Base-by-base conservation (phyloP, 2,113 vertebrate genomes). In the Chroicocephalus ridibundus region DNA sequence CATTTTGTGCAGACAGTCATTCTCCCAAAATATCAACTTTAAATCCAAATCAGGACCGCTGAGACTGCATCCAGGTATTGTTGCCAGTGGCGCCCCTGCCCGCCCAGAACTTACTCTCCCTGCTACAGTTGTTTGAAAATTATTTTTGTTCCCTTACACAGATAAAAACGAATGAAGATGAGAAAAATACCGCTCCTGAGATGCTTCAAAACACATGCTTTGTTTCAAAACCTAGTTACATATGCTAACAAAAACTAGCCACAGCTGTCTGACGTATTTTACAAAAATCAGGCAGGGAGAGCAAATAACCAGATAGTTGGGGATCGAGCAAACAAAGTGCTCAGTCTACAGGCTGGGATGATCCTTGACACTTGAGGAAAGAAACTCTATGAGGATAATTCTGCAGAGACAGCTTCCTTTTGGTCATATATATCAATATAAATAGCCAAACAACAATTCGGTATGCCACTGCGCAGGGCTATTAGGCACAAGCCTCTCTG, bases 401-500 rank as follows among this genome's bases (percentile, higher is more conserved):
- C 54, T 38, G 54, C 68, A 61, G 27, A 76, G 44, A 5, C 12
- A 46, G 47, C n/a, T 64, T 76, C 38, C 52, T 60, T 64, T 62
- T 40, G 38, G 61, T 60, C n/a, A 15, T 26, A 19, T 17, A 1
- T 34, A 54, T 17, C 60, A 10, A 1, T 9, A 16, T 4, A 18
- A 61, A 5, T 3, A 51, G 36, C 16, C 31, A 58, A 46, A 17
- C 7, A 17, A 2, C 29, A 10, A 9, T 2, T 6, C 11, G 6
- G 26, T 27, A 15, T 2, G 52, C 57, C 27, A 20, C 9, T 8
- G 27, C 22, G 15, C 44, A 19, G 31, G 52, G n/a, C 1, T 1
- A 34, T 15, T 1, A 19, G 65, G 22, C 31, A 44, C 11, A 6
- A 0, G 1, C 16, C 16, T 21, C 11, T 13, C 24, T 5, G 5